Conservation (phyloP, 2,888 invertebrate genomes). For the Monochamus alternatus region DNA sequence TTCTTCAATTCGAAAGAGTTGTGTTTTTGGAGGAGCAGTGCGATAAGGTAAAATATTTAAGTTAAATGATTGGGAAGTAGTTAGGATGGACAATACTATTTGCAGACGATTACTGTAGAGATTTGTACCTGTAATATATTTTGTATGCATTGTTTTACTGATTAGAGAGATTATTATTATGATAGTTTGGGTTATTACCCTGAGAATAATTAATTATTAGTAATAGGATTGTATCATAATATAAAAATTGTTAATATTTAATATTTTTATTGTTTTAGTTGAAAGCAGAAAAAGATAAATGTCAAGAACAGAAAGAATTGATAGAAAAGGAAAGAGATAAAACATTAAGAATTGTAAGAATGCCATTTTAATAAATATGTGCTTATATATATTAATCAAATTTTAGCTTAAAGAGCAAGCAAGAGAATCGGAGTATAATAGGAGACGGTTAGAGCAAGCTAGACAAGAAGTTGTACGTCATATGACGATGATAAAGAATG, state of each 20-base stretch:
- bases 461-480: slow-evolving; percentile 76
- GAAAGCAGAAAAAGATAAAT: slow-evolving; percentile 71
- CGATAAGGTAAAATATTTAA: slow-evolving; percentile 69
- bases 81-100: too few species aligned
- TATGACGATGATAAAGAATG: slow-evolving; percentile 74
- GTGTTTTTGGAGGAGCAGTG: slow-evolving; percentile 76
- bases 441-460: slow-evolving; percentile 74
- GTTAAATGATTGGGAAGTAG: too few species aligned
- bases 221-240: too few species aligned
- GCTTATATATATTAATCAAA: slow-evolving; percentile 21
- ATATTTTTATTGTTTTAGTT: slow-evolving; percentile 62
- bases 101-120: too few species aligned
- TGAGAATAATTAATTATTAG: too few species aligned
- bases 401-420: slow-evolving; percentile 74
- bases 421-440: slow-evolving; percentile 74
- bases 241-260: slow-evolving; percentile 6
- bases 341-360: slow-evolving; percentile 70
- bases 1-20: slow-evolving; percentile 75
- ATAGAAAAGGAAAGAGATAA: slow-evolving; percentile 72
- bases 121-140: too few species aligned
- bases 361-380: slow-evolving; percentile 17
- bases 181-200: too few species aligned
- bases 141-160: too few species aligned
- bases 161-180: too few species aligned
- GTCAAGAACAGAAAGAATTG: slow-evolving; percentile 69